Evolutionary conservation across 2,113 vertebrate species (phyloP), one percentile per base, ranked within the genome.

Genomic region (Acrocephalus arundinaceus): DNA sequence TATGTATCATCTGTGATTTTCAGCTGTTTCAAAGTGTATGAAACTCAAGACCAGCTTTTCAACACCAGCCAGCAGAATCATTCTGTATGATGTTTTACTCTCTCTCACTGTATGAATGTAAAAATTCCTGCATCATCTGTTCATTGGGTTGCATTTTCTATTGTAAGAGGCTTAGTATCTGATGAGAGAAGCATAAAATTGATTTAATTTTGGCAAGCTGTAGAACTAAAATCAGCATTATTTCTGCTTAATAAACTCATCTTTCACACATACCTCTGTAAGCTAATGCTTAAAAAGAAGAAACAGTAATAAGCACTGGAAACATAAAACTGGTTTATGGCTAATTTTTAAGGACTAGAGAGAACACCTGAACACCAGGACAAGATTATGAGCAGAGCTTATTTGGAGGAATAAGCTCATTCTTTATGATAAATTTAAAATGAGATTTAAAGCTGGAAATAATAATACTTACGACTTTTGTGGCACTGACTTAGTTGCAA

Each of bases 391-490:
- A 95, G 86, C 78, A 85, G 48, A 95, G 73, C 70, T 30, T 30
- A 30, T 95, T 94, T 90, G 85, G 87, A 96, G 77, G 88, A 89
- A 89, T 75, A 93, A 85, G 41, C 66, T 92, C 48, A 51, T 85
- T 87, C 63, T 84, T 49, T 24, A 87, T 85, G 43, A 90, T 61
- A 94, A 73, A 68, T 91, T 92, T 88, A 71, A 96, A 92, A 94
- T 6, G 54, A 94, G 87, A 95, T 93, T 87, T 94, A 91, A 96
- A 94, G 85, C 78, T 94, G 87, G 89, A 97, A 98, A 87, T 85
- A 89, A 96, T 82, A 80, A 70, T 98, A 99, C 99, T 99, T 97
- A 99, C 98, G 98, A 99, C 97, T 99, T 99, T 83, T 99, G 98
- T 79, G 98, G 98, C 96, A 98, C 98, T 88, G 98, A 98, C 98